Evolutionary conservation across 2,888 invertebrate genomes (phyloP), one percentile per base, ranked within the genome.

Genomic region (Fragum fragum): DNA sequence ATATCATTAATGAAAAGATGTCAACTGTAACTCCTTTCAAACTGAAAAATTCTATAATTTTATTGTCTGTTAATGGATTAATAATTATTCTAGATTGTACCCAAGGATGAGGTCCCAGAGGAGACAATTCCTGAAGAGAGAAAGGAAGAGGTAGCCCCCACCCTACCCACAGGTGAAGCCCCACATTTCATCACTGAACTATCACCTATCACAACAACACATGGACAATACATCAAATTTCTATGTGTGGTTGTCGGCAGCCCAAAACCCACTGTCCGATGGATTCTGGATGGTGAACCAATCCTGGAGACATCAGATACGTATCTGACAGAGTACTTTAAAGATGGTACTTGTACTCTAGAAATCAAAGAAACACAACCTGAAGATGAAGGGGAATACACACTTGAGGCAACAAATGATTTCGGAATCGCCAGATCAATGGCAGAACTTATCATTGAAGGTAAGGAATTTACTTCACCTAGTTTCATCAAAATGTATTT

Each of bases 291-390:
- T 92, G 97, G 97, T 23, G 92, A 96, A 76, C 95, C 96, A 86
- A 95, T 97, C 47, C 89, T 92, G 66, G 89, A 91, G 52, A 90
- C 95, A 7, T 86, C 90, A 32, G 86, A 87, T 32, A 91, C 91
- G 68, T 87, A 89, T 70, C 86, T 90, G 39, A 84, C 88, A 0
- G 87, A 88, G 71, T 88, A 85, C 68, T 81, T 91, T 85, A 72
- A 90, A 79, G 91, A 89, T 79, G 91, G 92, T 32, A 96, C 96
- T 85, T 98, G 97, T 93, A 97, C 97, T 59, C 95, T 99, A 68
- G 98, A 98, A 94, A 96, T 99, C 68, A 95, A 99, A 14, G 98
- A 98, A 91, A 98, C 98, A 18, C 99, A 99, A 94, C 98, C 99
- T 23, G 97, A 97, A 91, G 99, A 99, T 95, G 98, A 98, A 11